These are phyloP conservation scores for Ormia ochracea DNA, from an alignment of 2,888 invertebrate species.

Conservation along the genomic window DNA sequence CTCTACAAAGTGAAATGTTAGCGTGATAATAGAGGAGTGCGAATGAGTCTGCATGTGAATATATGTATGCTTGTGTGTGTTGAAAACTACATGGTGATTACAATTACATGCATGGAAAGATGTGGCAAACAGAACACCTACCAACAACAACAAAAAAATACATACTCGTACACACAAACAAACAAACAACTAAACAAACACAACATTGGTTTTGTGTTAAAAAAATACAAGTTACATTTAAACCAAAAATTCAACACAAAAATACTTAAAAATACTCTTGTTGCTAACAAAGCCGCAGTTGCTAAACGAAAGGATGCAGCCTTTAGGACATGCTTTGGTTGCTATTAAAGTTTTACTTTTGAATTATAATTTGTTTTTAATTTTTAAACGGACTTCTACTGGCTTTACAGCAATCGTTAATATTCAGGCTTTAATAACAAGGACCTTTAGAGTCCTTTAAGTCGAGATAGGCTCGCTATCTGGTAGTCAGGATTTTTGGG, in stretches of 20 bases:
- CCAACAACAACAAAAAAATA: not conserved
- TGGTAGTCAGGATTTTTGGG: too few species aligned
- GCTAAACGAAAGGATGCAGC: not conserved
- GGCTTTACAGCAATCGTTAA: too few species aligned
- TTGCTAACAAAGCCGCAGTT: not conserved
- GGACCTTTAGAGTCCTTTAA: too few species aligned
- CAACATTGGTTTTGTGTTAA: not conserved
- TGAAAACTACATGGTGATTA: slow-evolving; percentile 47
- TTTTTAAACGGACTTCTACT: too few species aligned
- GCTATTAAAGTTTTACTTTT: not conserved
- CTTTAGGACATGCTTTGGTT: too few species aligned
- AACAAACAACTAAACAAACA: slow-evolving; percentile 1
- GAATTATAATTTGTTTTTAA: too few species aligned
- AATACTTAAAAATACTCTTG: slow-evolving; percentile 1
- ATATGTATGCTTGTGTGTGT: not conserved
- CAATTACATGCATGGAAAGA: slow-evolving; percentile 56
- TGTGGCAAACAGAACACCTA: slow-evolving; percentile 44
- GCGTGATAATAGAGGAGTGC: not conserved
- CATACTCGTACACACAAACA: not conserved
- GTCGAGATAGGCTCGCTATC: too few species aligned
- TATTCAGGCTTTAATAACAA: too few species aligned
- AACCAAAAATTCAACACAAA: slow-evolving; percentile 21
- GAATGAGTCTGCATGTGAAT: not conserved
- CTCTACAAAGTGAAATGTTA: slow-evolving; percentile 6
- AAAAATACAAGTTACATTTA: not conserved